Conservation (phyloP, 1,140 invertebrate genomes). For the Bombus superbus region DNA sequence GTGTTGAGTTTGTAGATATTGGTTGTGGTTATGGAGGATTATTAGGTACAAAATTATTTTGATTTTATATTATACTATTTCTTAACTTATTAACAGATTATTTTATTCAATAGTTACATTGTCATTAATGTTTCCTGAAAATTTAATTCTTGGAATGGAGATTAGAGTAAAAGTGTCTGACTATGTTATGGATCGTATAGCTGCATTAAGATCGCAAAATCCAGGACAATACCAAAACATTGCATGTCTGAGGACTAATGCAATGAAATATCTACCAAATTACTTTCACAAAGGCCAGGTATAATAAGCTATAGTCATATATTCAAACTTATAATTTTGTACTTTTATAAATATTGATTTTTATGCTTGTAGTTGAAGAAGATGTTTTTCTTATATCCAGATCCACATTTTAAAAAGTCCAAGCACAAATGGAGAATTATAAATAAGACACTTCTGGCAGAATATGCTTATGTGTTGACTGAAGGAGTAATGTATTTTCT, state of each 20-base stretch:
- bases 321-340: conserved; percentile 13
- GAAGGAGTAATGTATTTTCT: conserved; percentile 86
- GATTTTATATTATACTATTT: background rate
- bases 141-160: conserved; percentile 97
- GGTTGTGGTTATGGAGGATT: conserved; percentile 99
- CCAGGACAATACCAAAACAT: conserved; percentile 95
- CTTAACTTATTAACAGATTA: conserved; percentile 21
- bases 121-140: conserved; percentile 95
- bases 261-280: conserved; percentile 99
- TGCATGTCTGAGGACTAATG: conserved; percentile 97
- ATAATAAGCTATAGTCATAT: conserved; percentile 54
- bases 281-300: conserved; percentile 98
- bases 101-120: conserved; percentile 88
- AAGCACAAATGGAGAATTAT: conserved; percentile 99
- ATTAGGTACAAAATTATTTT: conserved; percentile 85
- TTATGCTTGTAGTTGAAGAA: conserved; percentile 91
- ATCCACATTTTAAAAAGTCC: conserved; percentile 99
- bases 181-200: conserved; percentile 98
- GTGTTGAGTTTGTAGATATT: conserved; percentile 97
- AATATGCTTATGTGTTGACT: conserved; percentile 97
- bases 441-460: conserved; percentile 94
- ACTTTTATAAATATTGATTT: conserved; percentile 8
- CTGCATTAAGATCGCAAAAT: conserved; percentile 91
- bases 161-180: conserved; percentile 99
- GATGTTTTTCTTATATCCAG: conserved; percentile 99